These are phyloP conservation scores for Beaufortia kweichowensis DNA, from an alignment of 2,113 vertebrate genomes.

Conservation along the genomic window DNA sequence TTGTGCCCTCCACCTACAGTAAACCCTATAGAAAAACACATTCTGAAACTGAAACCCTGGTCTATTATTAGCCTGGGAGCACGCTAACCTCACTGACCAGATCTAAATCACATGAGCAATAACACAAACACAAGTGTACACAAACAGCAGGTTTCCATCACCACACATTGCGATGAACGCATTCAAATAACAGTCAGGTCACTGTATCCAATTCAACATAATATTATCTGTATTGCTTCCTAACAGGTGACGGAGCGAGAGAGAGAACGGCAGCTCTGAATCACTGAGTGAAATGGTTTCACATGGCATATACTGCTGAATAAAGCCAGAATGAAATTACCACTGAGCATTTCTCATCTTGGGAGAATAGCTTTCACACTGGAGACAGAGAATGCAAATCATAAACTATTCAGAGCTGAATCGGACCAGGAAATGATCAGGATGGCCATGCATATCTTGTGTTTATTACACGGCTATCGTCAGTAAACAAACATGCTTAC, in stretches of 20 bases:
- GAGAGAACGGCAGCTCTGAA: neutral
- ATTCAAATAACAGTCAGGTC: neutral
- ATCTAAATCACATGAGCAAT: conserved; percentile 5
- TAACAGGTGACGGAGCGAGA: neutral
- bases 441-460: conserved; percentile 50
- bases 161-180: neutral
- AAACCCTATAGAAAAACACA: conserved; percentile 11
- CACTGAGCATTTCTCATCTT: conserved; percentile 23
- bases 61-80: conserved; percentile 53
- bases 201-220: conserved; percentile 16
- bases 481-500: conserved; percentile 45
- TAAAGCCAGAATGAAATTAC: conserved; percentile 20
- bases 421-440: conserved; percentile 49
- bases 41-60: conserved; percentile 50
- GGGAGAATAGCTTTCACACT: conserved; percentile 31
- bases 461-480: conserved; percentile 45
- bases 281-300: neutral
- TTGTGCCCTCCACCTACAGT: neutral
- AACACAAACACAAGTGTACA: neutral
- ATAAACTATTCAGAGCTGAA: conserved; percentile 50
- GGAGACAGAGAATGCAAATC: conserved; percentile 20
- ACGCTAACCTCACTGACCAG: conserved; percentile 48
- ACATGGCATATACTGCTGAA: conserved; percentile 5
- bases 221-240: neutral
- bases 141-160: neutral